Conservation (phyloP, 2,888 invertebrate species). For the Macrostomum cliftonense region DNA sequence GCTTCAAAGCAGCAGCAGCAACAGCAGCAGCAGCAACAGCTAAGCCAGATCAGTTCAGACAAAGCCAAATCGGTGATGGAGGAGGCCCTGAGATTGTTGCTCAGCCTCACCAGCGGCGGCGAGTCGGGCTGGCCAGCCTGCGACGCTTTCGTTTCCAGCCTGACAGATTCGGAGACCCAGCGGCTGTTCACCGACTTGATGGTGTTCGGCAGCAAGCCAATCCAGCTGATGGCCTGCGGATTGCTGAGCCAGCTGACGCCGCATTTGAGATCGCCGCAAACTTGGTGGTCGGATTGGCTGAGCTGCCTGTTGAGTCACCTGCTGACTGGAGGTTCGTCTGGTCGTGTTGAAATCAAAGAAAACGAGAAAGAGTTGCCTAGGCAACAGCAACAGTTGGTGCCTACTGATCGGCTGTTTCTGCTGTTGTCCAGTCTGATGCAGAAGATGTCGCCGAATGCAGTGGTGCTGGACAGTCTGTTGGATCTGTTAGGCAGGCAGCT, state of each 20-base stretch:
- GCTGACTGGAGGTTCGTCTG: slow-evolving; percentile 45
- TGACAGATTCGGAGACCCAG: slow-evolving; percentile 27
- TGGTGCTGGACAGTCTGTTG: slow-evolving; percentile 28
- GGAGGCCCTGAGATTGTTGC: not conserved
- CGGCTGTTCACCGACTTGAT: slow-evolving; percentile 53
- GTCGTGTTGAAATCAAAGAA: not conserved
- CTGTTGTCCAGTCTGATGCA: slow-evolving; percentile 67
- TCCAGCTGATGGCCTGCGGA: slow-evolving; percentile 52
- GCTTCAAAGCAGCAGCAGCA: not conserved
- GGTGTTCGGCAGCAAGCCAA: slow-evolving; percentile 56
- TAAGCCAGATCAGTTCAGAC: not conserved
- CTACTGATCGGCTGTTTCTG: slow-evolving; percentile 53
- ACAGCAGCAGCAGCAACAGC: not conserved
- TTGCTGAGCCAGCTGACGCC: slow-evolving; percentile 54
- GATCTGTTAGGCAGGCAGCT: slow-evolving; percentile 39
- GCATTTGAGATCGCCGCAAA: slow-evolving; percentile 60
- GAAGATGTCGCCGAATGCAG: slow-evolving; percentile 45
- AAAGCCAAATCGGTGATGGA: not conserved
- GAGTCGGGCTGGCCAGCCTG: no score
- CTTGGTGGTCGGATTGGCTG: slow-evolving; percentile 45
- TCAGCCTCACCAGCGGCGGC: no score
- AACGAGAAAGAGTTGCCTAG: no score
- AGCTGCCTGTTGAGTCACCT: slow-evolving; percentile 51
- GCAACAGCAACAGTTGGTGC: not conserved
- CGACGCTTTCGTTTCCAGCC: no score